Evolutionary conservation across 2,888 invertebrate genomes (phyloP).

Genomic region (Stomorhina lunata): DNA sequence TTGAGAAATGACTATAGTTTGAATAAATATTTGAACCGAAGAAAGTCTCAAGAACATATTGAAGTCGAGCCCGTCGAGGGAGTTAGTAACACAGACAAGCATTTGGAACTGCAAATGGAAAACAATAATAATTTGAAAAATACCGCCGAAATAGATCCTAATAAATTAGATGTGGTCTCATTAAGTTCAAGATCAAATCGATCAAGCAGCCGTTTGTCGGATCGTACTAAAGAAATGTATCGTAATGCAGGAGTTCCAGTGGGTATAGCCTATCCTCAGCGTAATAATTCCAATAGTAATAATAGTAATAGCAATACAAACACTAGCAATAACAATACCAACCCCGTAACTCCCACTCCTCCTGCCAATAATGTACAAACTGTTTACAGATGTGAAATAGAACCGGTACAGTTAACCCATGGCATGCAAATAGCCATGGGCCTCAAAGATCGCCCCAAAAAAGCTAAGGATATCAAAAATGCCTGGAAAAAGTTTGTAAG

Average conservation of each 20-base stretch:
- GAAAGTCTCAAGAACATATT: slow-evolving; percentile 71
- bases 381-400: slow-evolving; percentile 79
- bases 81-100: slow-evolving; percentile 42
- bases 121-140: slow-evolving; percentile 68
- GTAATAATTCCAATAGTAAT: slow-evolving; percentile 70
- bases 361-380: slow-evolving; percentile 76
- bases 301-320: slow-evolving; percentile 66
- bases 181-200: slow-evolving; percentile 78
- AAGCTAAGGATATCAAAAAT: slow-evolving; percentile 80
- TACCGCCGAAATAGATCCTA: slow-evolving; percentile 71
- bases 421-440: slow-evolving; percentile 80
- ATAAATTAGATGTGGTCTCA: slow-evolving; percentile 77
- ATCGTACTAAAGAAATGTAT: slow-evolving; percentile 78
- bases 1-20: slow-evolving; percentile 77
- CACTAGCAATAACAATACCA: slow-evolving; percentile 63
- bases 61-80: slow-evolving; percentile 57
- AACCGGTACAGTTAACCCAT: slow-evolving; percentile 76
- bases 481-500: slow-evolving; percentile 80
- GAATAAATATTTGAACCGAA: slow-evolving; percentile 77
- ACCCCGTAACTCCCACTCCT: slow-evolving; percentile 49
- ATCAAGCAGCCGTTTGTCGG: slow-evolving; percentile 77
- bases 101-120: slow-evolving; percentile 64
- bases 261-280: slow-evolving; percentile 77
- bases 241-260: slow-evolving; percentile 78
- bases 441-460: slow-evolving; percentile 79